A percentile compares a stretch with the other conserved stretches of the same genome.
Conservation (phyloP, 2,888 invertebrate genomes). For the Alloscopus bannaensis region DNA sequence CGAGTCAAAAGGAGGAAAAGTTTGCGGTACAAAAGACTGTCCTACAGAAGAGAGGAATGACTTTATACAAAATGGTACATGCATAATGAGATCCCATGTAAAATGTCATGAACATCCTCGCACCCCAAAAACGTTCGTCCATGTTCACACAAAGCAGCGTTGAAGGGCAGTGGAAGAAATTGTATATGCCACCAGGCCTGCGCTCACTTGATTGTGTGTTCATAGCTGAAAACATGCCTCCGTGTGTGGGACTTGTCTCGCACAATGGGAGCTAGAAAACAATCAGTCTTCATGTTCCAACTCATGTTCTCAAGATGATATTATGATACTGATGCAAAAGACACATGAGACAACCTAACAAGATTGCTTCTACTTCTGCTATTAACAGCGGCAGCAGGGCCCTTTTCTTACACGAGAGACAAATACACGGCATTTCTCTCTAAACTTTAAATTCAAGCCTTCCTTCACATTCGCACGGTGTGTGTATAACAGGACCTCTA, state of each 20-base stretch:
- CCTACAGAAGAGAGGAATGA: not conserved
- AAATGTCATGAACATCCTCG: not conserved
- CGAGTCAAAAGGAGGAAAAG: constrained; percentile 10
- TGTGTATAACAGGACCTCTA: constrained; percentile 39
- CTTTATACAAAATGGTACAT: not conserved
- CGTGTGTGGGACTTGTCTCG: constrained; percentile 49
- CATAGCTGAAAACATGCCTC: constrained; percentile 36
- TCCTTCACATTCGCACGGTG: not conserved
- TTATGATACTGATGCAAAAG: constrained; percentile 13
- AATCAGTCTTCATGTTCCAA: constrained; percentile 24
- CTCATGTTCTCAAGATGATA: constrained; percentile 7
- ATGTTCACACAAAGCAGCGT: not conserved
- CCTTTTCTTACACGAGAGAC: no score
- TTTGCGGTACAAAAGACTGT: not conserved
- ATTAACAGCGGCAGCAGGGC: no score
- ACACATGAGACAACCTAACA: not conserved
- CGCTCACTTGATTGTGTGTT: constrained; percentile 18
- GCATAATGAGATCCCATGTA: constrained; percentile 1
- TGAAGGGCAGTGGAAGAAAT: constrained; percentile 36
- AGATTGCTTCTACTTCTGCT: not conserved
- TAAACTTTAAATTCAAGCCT: not conserved
- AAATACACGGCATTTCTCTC: not conserved
- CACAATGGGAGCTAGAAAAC: constrained; percentile 55
- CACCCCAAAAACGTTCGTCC: constrained; percentile 9
- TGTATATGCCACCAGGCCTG: no score